Evolutionary conservation across 2,797 vertebrate genomes (phyloP), one percentile per base, ranked within the genome.

Genomic region (Dipus sagitta): DNA sequence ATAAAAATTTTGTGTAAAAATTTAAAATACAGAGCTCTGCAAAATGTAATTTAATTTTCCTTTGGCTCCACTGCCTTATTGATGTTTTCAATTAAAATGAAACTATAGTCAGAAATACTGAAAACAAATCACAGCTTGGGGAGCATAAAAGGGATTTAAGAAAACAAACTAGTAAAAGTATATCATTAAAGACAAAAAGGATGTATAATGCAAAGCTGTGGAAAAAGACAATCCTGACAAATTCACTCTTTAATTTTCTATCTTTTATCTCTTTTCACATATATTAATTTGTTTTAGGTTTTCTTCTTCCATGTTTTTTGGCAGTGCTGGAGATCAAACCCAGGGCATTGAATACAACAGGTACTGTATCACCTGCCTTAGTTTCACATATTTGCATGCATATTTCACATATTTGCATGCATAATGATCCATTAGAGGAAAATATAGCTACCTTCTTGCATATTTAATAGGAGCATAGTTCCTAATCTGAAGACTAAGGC

Each of bases 1-100:
- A 47, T 47, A 38, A 47, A 47, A 47, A 47, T 47, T 58, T 58
- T 58, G 54, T 12, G 13, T 64, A 64, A 26, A 64, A 64, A 64
- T 64, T 64, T 58, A 17, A 47, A 58, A 64, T 64, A 64, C 10
- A 71, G 65, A 83, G 23, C 12, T 74, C 17, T 82, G 4, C 28
- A 92, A 93, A 84, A 47, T 81, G 86, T 24, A 65, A 80, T 81
- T 23, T 81, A 84, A 78, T 47, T 83, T 77, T 68, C 15, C 62
- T 93, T 90, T 42, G 62, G 15, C 20, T 54, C 38, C 91, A 64
- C 20, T 89, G 23, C 72, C 30, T 11, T 68, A 28, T 52, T 2
- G 17, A 68, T 68, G 21, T 9, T 68, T 83, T 83, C 68, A 83
- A 67, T 1, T 68, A 90, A 15, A 94, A 70, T 78, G 32, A 92